Percentiles rank a stretch among this genome's conserved stretches.
Evolutionary conservation across 2,888 invertebrate species (phyloP).

Genomic region (Salpingus planirostris): DNA sequence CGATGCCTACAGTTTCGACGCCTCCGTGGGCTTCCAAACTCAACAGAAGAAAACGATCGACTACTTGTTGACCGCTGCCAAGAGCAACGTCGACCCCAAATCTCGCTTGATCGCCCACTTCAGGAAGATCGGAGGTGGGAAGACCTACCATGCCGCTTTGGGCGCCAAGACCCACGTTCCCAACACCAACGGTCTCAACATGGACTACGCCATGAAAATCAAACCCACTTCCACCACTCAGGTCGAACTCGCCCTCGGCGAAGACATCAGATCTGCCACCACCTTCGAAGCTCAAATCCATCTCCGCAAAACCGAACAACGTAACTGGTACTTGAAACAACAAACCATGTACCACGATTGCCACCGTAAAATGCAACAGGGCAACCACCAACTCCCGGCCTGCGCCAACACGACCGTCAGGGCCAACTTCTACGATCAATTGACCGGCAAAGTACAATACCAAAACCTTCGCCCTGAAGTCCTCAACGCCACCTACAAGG

Average conservation of each 20-base stretch:
- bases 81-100: constrained; percentile 50
- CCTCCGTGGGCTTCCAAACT: constrained; percentile 49
- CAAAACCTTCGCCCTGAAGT: constrained; percentile 44
- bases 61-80: constrained; percentile 46
- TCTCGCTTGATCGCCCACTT: constrained; percentile 46
- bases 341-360: constrained; percentile 44
- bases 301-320: constrained; percentile 43
- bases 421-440: constrained; percentile 48
- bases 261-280: constrained; percentile 32
- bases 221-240: constrained; percentile 45
- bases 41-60: constrained; percentile 44
- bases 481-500: constrained; percentile 42
- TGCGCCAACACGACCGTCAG: constrained; percentile 49
- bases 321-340: constrained; percentile 44
- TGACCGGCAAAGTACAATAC: constrained; percentile 44
- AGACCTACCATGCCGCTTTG: constrained; percentile 45
- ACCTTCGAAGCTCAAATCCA: constrained; percentile 33
- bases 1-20: constrained; percentile 45
- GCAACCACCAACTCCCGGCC: constrained; percentile 48
- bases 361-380: constrained; percentile 44
- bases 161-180: constrained; percentile 44
- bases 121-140: constrained; percentile 34
- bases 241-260: constrained; percentile 46
- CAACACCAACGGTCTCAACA: constrained; percentile 46
- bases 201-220: constrained; percentile 47